Evolutionary conservation across 2,888 invertebrate genomes (phyloP).

Genomic region (Netelia virgata): DNA sequence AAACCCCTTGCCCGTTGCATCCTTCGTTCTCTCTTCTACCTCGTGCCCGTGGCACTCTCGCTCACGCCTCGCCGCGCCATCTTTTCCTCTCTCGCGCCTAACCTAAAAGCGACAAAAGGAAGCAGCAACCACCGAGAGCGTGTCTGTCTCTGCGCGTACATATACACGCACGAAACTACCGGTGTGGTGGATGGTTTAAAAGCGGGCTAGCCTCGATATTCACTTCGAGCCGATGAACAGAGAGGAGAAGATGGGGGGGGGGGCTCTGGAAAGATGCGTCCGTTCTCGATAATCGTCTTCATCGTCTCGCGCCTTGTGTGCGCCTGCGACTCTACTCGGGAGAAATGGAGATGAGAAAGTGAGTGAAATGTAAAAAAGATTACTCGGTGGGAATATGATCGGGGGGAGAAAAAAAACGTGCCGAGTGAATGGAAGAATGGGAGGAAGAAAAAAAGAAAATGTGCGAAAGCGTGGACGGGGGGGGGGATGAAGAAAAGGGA

Average conservation of each 20-base stretch:
- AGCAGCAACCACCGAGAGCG: conserved; percentile 10
- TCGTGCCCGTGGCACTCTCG: conserved; percentile 1
- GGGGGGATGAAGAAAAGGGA: conserved; percentile 17
- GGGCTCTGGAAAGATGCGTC: background rate
- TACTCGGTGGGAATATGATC: background rate
- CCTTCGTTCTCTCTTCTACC: background rate
- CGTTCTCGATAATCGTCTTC: background rate
- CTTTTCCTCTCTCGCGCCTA: conserved; percentile 31
- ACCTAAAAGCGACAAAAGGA: conserved; percentile 33
- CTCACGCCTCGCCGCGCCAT: background rate
- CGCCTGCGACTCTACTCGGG: background rate
- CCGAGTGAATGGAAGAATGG: background rate
- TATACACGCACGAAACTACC: background rate
- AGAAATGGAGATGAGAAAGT: background rate
- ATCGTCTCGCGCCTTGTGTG: background rate
- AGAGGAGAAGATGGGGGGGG: background rate
- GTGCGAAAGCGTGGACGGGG: background rate
- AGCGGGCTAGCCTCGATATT: conserved; percentile 24
- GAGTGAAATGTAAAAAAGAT: conserved; percentile 18
- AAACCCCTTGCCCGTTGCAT: conserved; percentile 34
- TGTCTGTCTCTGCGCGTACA: background rate
- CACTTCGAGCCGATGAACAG: background rate
- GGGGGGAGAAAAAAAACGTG: conserved; percentile 4
- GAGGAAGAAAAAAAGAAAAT: background rate
- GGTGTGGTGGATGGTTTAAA: conserved; percentile 20